Base-by-base conservation (phyloP, 2,888 invertebrate genomes). In the Siphonodentalium dalli region DNA sequence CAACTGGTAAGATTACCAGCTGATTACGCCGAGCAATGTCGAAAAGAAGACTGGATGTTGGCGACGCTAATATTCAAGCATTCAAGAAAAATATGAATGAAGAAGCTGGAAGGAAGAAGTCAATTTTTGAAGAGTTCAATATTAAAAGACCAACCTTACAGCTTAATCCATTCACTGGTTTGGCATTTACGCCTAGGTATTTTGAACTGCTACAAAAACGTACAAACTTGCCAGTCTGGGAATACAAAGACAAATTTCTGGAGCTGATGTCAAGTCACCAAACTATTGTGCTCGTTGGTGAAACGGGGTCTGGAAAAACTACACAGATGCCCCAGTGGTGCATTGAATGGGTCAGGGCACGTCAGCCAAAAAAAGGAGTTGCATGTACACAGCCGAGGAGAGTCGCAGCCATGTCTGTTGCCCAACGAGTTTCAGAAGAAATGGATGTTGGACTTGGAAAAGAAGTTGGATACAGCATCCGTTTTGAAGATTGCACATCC, bases 401-500 rank as follows among this genome's bases (percentile, higher is more conserved):
- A 85, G 99, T 99, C 47, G 99, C 99, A 0, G 99, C 99, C 6
- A 99, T 99, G 98, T 95, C 95, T 0, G 99, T 99, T 0, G 98
- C 99, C 0, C 96, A 98, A 78, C 87, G 99, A 80, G 99, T 99
- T 0, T 94, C 98, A 0, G 98, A 99, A 78, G 99, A 99, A 84
- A 97, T 99, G 98, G 99, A 99, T 80, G 97, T 98, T 0, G 89
- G 88, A 6, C 82, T 99, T 6, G 89, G 89, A 0, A 89, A 92
- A 76, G 92, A 95, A 84, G 94, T 95, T 21, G 95, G 95, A 55
- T 95, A 95, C 80, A 92, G 94, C 78, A 99, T 99, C 78, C 91
- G 99, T 86, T 99, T 99, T 78, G 99, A 99, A 83, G 98, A 99
- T 84, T 98, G 98, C 78, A 95, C 97, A 2, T 93, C 94, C 1